Conservation (phyloP, 2,113 vertebrate species). For the Brachionichthys hirsutus region DNA sequence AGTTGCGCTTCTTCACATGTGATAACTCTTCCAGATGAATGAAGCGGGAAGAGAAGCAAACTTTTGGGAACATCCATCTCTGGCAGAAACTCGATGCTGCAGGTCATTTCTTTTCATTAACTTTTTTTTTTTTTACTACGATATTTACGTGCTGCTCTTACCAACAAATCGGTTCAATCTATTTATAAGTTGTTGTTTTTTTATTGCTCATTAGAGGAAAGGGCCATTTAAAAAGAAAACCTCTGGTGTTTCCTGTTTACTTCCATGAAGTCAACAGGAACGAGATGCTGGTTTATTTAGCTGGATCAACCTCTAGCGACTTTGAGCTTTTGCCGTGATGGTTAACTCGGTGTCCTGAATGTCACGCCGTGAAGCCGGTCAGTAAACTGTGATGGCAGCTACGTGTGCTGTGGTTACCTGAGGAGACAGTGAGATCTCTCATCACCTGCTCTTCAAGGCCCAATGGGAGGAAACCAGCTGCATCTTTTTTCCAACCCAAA, state of each 20-base stretch:
- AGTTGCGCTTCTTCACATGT: too few species aligned
- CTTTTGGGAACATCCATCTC: too few species aligned
- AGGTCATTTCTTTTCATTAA: too few species aligned
- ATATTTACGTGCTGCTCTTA: too few species aligned
- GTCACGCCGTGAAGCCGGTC: neutral
- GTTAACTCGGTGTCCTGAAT: neutral
- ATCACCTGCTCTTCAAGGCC: constrained; percentile 31
- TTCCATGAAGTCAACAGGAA: neutral
- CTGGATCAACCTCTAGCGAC: constrained; percentile 16
- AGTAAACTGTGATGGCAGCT: constrained; percentile 7
- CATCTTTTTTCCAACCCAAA: constrained; percentile 15
- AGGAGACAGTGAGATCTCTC: constrained; percentile 27
- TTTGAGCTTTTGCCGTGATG: neutral
- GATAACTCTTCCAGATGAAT: too few species aligned
- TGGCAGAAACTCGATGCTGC: too few species aligned
- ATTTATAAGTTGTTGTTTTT: too few species aligned
- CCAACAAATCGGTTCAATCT: too few species aligned
- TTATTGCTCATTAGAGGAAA: too few species aligned
- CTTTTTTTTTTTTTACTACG: too few species aligned
- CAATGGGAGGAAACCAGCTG: constrained; percentile 27
- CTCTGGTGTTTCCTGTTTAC: neutral
- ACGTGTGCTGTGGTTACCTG: constrained; percentile 27
- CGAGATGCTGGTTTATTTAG: neutral
- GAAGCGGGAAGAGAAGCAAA: too few species aligned
- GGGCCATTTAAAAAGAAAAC: neutral